Evolutionary conservation across 2,888 invertebrate genomes (phyloP).

Genomic region (Acrobasis suavella): DNA sequence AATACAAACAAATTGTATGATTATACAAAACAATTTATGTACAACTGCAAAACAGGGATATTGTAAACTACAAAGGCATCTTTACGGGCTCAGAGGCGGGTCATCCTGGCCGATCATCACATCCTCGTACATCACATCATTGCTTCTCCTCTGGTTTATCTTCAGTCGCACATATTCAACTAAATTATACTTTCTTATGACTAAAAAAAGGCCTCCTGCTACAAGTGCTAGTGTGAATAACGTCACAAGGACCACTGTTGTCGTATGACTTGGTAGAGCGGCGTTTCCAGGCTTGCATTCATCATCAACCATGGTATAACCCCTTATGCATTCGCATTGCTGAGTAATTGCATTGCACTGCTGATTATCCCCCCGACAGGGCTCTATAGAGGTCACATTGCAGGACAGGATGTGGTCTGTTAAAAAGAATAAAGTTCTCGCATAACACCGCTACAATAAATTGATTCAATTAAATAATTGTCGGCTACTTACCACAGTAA

Average conservation of each 20-base stretch:
- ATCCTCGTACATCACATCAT: slow-evolving; percentile 76
- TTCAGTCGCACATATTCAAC: slow-evolving; percentile 67
- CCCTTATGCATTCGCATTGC: slow-evolving; percentile 57
- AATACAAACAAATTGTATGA: neutral
- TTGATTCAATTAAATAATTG: slow-evolving; percentile 82
- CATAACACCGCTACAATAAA: slow-evolving; percentile 63
- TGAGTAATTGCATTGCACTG: slow-evolving; percentile 52
- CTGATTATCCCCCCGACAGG: slow-evolving; percentile 57
- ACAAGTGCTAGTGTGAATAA: slow-evolving; percentile 69
- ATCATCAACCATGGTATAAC: slow-evolving; percentile 51
- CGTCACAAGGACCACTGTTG: slow-evolving; percentile 60
- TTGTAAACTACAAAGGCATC: slow-evolving; percentile 36
- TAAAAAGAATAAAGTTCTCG: slow-evolving; percentile 71
- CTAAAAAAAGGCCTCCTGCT: slow-evolving; percentile 62
- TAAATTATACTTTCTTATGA: slow-evolving; percentile 72
- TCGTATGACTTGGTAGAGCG: slow-evolving; percentile 43
- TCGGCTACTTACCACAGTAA: slow-evolving; percentile 67
- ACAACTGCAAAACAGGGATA: slow-evolving; percentile 9
- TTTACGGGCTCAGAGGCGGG: slow-evolving; percentile 72
- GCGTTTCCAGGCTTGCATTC: slow-evolving; percentile 48
- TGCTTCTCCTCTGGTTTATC: slow-evolving; percentile 63
- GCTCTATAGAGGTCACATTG: slow-evolving; percentile 52
- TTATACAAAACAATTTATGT: slow-evolving; percentile 2
- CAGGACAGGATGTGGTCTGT: slow-evolving; percentile 78
- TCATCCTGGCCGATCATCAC: slow-evolving; percentile 82